phyloP scores from a whole-genome alignment of 2,113 vertebrate genomes.

The Marmota flaviventris region DNA sequence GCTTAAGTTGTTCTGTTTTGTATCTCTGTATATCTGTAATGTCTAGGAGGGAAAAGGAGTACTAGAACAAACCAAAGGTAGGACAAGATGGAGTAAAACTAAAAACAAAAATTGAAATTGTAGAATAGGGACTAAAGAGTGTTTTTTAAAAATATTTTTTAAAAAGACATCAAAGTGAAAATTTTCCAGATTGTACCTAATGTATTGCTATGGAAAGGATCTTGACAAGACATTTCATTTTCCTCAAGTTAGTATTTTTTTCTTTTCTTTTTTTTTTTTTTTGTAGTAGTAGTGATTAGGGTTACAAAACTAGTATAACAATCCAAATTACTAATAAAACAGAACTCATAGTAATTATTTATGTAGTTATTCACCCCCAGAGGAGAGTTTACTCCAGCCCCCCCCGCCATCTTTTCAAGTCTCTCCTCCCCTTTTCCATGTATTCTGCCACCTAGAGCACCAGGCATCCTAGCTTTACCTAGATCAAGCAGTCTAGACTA shows the following conservation, averaged over 20 bases:
- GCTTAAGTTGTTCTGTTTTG: conserved; percentile 6
- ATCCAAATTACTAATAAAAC: not conserved
- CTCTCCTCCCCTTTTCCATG: not conserved
- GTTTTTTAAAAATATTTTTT: not conserved
- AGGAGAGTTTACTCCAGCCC: not conserved
- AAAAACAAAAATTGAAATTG: not conserved
- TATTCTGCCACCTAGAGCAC: not conserved
- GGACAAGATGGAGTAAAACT: not conserved
- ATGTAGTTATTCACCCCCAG: not conserved
- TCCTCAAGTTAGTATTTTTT: conserved; percentile 27
- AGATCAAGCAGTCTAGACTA: not conserved
- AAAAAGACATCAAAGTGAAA: not conserved
- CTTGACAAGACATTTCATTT: conserved; percentile 23
- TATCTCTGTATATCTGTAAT: not conserved
- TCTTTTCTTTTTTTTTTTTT: not conserved
- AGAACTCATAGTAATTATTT: not conserved
- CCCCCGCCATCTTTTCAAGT: not conserved
- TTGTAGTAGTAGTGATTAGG: not conserved
- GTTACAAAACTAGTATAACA: not conserved
- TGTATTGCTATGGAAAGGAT: conserved; percentile 20
- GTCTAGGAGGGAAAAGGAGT: not conserved
- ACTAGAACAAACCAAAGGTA: not conserved
- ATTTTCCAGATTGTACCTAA: not conserved
- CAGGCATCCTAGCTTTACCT: not conserved
- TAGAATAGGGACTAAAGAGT: not conserved